A percentile compares a stretch with the other conserved stretches of the same genome.
Conservation (phyloP, 2,797 vertebrate genomes). For the Heterohyrax brucei region DNA sequence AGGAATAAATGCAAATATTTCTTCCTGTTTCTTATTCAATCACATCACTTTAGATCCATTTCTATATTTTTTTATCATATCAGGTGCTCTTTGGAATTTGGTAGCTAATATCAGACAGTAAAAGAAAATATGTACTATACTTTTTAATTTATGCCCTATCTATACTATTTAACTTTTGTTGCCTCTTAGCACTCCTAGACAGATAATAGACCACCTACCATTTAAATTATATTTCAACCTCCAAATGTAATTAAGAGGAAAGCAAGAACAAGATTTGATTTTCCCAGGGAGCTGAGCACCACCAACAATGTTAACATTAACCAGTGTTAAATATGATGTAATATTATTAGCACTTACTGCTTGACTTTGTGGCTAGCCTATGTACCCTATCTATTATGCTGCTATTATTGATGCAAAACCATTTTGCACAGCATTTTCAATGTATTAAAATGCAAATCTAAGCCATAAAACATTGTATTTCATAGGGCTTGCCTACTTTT, state of each 20-base stretch:
- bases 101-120: slow-evolving; percentile 36
- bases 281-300: slow-evolving; percentile 57
- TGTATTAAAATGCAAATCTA: slow-evolving; percentile 71
- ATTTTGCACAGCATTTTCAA: not conserved
- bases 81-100: slow-evolving; percentile 50
- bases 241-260: slow-evolving; percentile 80
- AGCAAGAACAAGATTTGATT: slow-evolving; percentile 70
- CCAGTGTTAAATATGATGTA: slow-evolving; percentile 24
- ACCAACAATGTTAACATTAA: slow-evolving; percentile 70
- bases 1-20: slow-evolving; percentile 39
- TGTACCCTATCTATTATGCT: not conserved
- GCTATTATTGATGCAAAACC: slow-evolving; percentile 37
- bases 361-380: not conserved
- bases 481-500: slow-evolving; percentile 57
- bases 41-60: slow-evolving; percentile 40
- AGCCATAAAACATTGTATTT: slow-evolving; percentile 63
- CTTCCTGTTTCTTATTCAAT: slow-evolving; percentile 1
- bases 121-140: slow-evolving; percentile 26
- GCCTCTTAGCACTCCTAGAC: slow-evolving; percentile 27
- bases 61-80: slow-evolving; percentile 28
- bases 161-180: slow-evolving; percentile 59
- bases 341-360: slow-evolving; percentile 62
- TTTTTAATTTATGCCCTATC: slow-evolving; percentile 43
- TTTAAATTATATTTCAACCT: slow-evolving; percentile 66
- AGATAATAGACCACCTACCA: slow-evolving; percentile 70